These are phyloP conservation scores for Tetranychus cinnabarinus DNA, from an alignment of 1,140 invertebrate genomes.

Conservation along the genomic window DNA sequence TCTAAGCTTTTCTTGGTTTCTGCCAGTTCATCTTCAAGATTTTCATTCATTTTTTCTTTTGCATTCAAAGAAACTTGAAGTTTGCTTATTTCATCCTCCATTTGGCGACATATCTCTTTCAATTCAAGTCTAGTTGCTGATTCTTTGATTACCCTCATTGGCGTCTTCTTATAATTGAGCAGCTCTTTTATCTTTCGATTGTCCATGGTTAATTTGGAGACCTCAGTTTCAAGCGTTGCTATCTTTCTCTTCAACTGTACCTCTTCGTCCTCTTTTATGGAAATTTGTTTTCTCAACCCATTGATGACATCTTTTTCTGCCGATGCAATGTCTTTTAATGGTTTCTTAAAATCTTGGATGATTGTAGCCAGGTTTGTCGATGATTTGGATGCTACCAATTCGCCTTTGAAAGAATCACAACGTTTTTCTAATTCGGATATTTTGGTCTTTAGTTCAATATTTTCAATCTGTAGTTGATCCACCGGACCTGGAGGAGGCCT, in stretches of 20 bases:
- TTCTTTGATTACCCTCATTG: conserved; percentile 40
- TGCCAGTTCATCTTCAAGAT: conserved; percentile 25
- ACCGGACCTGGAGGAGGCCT: conserved; percentile 16
- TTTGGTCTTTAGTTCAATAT: conserved; percentile 31
- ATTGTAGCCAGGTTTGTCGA: background rate
- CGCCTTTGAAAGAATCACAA: conserved; percentile 19
- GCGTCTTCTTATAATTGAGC: conserved; percentile 30
- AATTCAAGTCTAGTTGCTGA: conserved; percentile 40
- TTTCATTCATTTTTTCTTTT: conserved; percentile 26
- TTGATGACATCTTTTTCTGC: background rate
- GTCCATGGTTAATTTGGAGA: background rate
- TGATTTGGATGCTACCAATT: background rate
- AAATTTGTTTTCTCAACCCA: background rate
- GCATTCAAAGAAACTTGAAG: conserved; percentile 34
- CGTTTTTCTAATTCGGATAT: conserved; percentile 35
- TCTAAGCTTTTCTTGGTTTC: conserved; percentile 29
- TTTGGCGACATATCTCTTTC: conserved; percentile 47
- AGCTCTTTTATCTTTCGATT: background rate
- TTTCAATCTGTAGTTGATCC: conserved; percentile 24
- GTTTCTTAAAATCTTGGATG: background rate
- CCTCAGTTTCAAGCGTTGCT: background rate
- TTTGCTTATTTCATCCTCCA: conserved; percentile 49
- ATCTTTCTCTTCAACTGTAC: background rate
- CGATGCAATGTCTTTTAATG: background rate
- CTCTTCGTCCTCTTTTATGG: background rate